Conservation (phyloP, 2,888 invertebrate species). For the Sinopyrophorus schimmeli region DNA sequence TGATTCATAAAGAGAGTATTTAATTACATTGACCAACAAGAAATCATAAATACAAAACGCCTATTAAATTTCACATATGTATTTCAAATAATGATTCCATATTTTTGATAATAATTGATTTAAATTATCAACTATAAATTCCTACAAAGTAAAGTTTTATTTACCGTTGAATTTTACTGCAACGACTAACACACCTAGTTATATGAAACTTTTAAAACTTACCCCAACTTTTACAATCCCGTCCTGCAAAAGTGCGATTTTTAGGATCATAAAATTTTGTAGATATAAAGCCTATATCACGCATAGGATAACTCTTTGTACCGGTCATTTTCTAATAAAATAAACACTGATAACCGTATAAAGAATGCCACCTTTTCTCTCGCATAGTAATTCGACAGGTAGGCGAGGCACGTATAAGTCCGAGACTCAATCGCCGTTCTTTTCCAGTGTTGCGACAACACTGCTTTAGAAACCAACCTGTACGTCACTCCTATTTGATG, state of each 20-base stretch:
- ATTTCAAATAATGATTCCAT: no score
- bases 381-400: conserved; percentile 18
- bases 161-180: no score
- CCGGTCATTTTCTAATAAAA: conserved; percentile 18
- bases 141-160: no score
- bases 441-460: conserved; percentile 13
- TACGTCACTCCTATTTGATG: background rate
- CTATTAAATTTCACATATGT: no score
- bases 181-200: conserved; percentile 15
- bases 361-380: conserved; percentile 14
- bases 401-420: conserved; percentile 24
- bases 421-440: conserved; percentile 9
- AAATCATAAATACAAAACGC: no score
- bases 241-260: conserved; percentile 64
- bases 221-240: conserved; percentile 70
- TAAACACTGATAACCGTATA: conserved; percentile 12
- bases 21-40: no score
- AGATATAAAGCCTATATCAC: no score
- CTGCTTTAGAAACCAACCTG: background rate
- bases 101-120: no score
- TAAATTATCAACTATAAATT: no score
- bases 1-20: no score
- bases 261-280: conserved; percentile 62
- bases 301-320: conserved; percentile 5
- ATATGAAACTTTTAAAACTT: conserved; percentile 47